phyloP scores from a whole-genome alignment of 1,140 invertebrate genomes.

The Bombus cullumanus region DNA sequence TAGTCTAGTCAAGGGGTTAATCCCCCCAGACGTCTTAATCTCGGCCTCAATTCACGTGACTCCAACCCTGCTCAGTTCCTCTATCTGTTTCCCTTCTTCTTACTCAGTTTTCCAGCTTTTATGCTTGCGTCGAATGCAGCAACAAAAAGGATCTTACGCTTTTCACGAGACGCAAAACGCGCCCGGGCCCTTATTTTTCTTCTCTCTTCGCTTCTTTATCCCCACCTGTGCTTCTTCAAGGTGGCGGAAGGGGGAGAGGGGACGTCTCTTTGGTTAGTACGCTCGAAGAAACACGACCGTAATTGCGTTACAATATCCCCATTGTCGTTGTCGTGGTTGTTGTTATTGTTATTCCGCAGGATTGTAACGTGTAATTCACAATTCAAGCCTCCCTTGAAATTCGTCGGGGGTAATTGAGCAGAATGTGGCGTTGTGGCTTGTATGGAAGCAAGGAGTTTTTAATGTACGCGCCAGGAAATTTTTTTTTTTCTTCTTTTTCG shows the following conservation, averaged over 20 bases:
- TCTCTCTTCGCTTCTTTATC: neutral
- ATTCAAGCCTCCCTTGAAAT: constrained; percentile 2
- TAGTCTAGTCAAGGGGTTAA: neutral
- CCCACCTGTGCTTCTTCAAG: neutral
- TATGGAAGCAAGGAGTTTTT: neutral
- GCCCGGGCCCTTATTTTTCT: constrained; percentile 22
- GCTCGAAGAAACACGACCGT: neutral
- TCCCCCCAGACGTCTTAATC: constrained; percentile 68
- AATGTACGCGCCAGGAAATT: neutral
- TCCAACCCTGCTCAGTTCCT: constrained; percentile 28
- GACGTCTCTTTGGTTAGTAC: neutral
- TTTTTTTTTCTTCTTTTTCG: neutral
- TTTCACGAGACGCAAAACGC: constrained; percentile 38
- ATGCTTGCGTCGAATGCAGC: neutral
- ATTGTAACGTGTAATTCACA: constrained; percentile 26
- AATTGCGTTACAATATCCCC: constrained; percentile 23
- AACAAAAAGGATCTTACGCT: neutral
- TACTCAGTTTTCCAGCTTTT: neutral
- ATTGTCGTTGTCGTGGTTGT: constrained; percentile 11
- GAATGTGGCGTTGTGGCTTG: constrained; percentile 18
- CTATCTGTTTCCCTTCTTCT: neutral
- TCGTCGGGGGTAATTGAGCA: constrained; percentile 29
- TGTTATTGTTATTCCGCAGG: constrained; percentile 6
- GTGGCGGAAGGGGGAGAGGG: neutral
- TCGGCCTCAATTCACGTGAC: constrained; percentile 66